Evolutionary conservation across 2,888 invertebrate genomes (phyloP), one percentile per base, ranked within the genome.

Genomic region (Drosophila nigritarsus): DNA sequence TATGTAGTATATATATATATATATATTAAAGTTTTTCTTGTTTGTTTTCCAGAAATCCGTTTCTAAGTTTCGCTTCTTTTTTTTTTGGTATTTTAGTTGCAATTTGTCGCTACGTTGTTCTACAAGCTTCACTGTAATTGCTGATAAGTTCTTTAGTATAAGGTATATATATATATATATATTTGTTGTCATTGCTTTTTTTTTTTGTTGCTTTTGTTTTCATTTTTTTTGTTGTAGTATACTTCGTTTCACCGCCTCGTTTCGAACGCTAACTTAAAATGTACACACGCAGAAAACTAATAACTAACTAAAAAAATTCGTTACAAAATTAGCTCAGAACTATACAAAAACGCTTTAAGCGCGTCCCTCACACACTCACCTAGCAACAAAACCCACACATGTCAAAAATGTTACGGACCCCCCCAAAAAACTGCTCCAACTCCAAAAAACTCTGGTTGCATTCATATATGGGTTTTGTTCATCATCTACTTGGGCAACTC

Each of bases 401-500:
- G 72, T 71, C 77, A 70, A 74, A 69, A 38, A 6, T 11, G 15
- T 18, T 55, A 59, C 65, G 70, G 71, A 79, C 79, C 80, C 36
- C 70, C 77, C 70, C 60, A 49, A 51, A 20, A 45, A 38, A 45
- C 51, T 13, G 20, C 20, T 30, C 27, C 45, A 15, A 34, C 8
- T 38, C 32, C 13, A 20, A 27, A 27, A 24, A n/a, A 8, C 34
- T 15, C 50, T 11, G 29, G 45, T 29, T 29, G 27, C 48, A 18
- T 3, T 29, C 32, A 11, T n/a, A 38, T 45, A 30, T 38, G 29
- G 15, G 32, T 56, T 24, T 29, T 42, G 24, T 24, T 20, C 5
- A 29, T 7, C 20, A 18, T 74, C 80, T 92, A 92, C 85, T 93
- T 92, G 83, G 92, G 92, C 80, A 92, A 87, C 75, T 92, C 91